Evolutionary conservation across 2,797 vertebrate species (phyloP), one percentile per base, ranked within the genome.

Genomic region (Loriculus beryllinus): DNA sequence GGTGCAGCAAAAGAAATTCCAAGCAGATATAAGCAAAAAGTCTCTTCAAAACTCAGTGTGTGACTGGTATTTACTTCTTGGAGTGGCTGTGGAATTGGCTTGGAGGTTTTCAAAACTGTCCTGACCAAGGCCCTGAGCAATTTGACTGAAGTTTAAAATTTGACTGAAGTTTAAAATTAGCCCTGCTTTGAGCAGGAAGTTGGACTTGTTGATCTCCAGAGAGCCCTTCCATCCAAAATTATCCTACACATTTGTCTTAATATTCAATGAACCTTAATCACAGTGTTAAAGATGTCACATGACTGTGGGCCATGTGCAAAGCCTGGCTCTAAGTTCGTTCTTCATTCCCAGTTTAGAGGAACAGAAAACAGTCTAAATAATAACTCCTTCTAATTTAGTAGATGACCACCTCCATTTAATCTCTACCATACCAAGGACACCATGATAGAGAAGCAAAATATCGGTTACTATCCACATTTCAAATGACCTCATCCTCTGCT

Each of bases 271-370:
- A 31, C 7, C 12, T 64, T 64, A 67, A 49, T 59, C 21, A 59
- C 29, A 39, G 1, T 20, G 31, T 51, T 48, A 62, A 76, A 60
- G 21, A 47, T 52, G 13, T 76, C 33, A 37, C 6, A 20, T 51
- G 31, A 35, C 52, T 20, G 4, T 26, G 31, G 16, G 28, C 29
- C 0, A 0, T 47, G 29, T 16, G 25, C 18, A 71, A 71, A 56
- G 19, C 8, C 21, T 51, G 62, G 4, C 20, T 35, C 3, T 43
- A 78, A 83, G 11, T 11, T 78, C 16, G 4, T 8, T 70, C n/a
- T 86, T 84, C 49, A 56, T 26, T 6, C 12, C 8, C 29, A 49
- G 25, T 10, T 40, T 77, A 49, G 49, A 69, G 14, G 10, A 84
- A 29, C 8, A 49, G 39, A 62, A 87, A 93, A 28, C 12, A 48